phyloP scores from a whole-genome alignment of 2,888 invertebrate genomes.

The Timandra comae region DNA sequence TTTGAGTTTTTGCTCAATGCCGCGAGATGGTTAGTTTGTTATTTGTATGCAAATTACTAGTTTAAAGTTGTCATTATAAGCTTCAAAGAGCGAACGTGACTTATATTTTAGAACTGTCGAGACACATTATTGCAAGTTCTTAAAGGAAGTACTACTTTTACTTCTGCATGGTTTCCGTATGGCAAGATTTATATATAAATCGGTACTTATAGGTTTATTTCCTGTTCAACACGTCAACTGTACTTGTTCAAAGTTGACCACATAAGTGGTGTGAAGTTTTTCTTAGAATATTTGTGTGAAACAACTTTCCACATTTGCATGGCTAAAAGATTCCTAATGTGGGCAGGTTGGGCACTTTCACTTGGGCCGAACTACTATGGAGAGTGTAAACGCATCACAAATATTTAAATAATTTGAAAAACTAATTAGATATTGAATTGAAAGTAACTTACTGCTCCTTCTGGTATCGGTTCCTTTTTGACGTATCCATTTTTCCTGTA shows the following conservation, averaged over 20 bases:
- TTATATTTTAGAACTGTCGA: too few relatives aligned
- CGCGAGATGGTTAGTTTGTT: too few relatives aligned
- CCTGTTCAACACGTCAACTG: too few relatives aligned
- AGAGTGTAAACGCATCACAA: slow-evolving; percentile 12
- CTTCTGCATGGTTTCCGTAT: slow-evolving; percentile 13
- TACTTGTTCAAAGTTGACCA: too few relatives aligned
- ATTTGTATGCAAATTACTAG: too few relatives aligned
- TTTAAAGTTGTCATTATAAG: too few relatives aligned
- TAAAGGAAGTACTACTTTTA: too few relatives aligned
- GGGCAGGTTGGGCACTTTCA: slow-evolving; percentile 28
- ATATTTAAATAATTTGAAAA: too few relatives aligned
- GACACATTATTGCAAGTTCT: too few relatives aligned
- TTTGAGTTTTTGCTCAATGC: too few relatives aligned
- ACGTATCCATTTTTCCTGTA: slow-evolving; percentile 59
- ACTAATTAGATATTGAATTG: slow-evolving; percentile 2
- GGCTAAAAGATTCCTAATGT: slow-evolving; percentile 16
- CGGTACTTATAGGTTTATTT: slow-evolving; percentile 5
- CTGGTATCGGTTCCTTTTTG: slow-evolving; percentile 37
- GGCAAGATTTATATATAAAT: background rate
- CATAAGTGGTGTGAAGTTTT: too few relatives aligned
- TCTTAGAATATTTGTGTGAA: slow-evolving; percentile 3
- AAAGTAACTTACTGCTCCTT: slow-evolving; percentile 43
- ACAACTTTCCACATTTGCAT: slow-evolving; percentile 17
- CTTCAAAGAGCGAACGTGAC: too few relatives aligned
- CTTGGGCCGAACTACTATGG: slow-evolving; percentile 21